Evolutionary conservation across 2,797 vertebrate species (phyloP), one percentile per base, ranked within the genome.

Genomic region (Garrulus glandarius): DNA sequence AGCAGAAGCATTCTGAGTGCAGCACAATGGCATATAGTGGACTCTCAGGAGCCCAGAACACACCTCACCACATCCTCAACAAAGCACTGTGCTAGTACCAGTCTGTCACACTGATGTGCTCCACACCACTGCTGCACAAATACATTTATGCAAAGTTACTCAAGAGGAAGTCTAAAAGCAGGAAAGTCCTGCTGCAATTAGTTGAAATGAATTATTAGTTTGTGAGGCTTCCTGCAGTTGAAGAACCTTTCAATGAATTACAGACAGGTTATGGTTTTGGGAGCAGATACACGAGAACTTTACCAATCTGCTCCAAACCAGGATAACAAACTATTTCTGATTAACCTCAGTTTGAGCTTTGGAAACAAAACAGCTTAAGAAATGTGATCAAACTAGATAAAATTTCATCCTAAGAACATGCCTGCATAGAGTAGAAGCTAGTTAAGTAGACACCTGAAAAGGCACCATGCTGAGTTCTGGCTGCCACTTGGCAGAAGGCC

Each of bases 101-200:
- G 34, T 6, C 46, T 34, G 49, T 53, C 89, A 77, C 26, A 6
- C n/a, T 36, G n/a, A 52, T 22, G 59, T n/a, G 64, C 68, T 69
- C 75, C 4, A 1, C 77, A 32, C 37, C 78, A 41, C 81, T 65
- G 32, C 84, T 53, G 39, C 56, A 91, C 77, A 88, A 79, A 86
- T 2, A 55, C 27, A 17, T 41, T 30, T 39, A 82, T 65, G 93
- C 79, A 80, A 91, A 96, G 65, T 77, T 77, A 71, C 72, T 55
- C 13, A 60, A 64, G 39, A 79, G 81, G 92, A 95, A 96, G 68
- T 68, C 57, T 84, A 44, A 74, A 87, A 87, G 84, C 91, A 94
- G 50, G 57, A 77, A 91, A 92, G 71, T 79, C 81, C 61, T 71
- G 75, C 71, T 89, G 65, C 81, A 80, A 83, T 83, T 91, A 83